phyloP scores from a whole-genome alignment of 2,888 invertebrate species.

The Amiota communis region DNA sequence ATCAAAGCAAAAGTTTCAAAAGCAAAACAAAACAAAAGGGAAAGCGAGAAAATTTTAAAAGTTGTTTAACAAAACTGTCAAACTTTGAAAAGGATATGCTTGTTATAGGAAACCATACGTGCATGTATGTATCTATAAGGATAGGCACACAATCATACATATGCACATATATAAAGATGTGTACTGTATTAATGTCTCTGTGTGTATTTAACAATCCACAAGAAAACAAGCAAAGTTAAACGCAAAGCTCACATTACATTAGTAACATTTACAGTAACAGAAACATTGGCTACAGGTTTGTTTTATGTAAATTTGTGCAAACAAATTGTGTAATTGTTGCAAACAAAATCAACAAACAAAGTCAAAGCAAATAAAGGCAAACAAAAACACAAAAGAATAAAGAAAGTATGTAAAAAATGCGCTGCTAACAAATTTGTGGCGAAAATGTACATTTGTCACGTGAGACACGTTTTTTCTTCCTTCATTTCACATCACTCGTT shows the following conservation, averaged over 20 bases:
- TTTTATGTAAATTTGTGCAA: slow-evolving; percentile 52
- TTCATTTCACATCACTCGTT: not conserved
- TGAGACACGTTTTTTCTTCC: slow-evolving; percentile 64
- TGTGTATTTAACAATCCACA: not conserved
- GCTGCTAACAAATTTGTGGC: slow-evolving; percentile 26
- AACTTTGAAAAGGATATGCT: no score
- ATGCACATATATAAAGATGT: not conserved
- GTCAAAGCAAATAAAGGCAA: slow-evolving; percentile 18
- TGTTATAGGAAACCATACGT: no score
- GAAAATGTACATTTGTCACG: slow-evolving; percentile 51
- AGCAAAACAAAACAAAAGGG: slow-evolving; percentile 3
- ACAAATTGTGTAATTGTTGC: slow-evolving; percentile 60
- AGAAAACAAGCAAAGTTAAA: not conserved
- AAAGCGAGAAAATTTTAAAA: slow-evolving; percentile 9
- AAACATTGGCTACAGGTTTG: not conserved
- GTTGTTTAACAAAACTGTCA: no score
- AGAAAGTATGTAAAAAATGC: slow-evolving; percentile 18
- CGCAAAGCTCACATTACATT: not conserved
- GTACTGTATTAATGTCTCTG: not conserved
- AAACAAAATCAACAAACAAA: slow-evolving; percentile 17
- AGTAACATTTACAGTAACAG: not conserved
- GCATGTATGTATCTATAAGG: no score
- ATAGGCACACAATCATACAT: not conserved
- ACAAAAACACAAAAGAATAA: not conserved
- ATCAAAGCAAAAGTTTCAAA: slow-evolving; percentile 36